Conservation (phyloP, 2,797 vertebrate species). For the Mycteria americana region DNA sequence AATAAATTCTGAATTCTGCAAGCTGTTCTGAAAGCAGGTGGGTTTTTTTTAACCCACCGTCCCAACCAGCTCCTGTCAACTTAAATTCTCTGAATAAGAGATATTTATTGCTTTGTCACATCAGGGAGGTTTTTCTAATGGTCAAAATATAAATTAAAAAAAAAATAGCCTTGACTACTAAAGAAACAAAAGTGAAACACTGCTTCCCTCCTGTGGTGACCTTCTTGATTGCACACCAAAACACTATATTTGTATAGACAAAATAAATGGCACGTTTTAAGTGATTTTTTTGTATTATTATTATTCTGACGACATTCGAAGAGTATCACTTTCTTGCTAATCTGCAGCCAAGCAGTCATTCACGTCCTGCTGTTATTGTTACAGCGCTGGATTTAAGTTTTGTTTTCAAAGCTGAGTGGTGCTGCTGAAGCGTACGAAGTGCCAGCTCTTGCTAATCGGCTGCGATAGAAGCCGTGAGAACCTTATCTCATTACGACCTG, state of each 20-base stretch:
- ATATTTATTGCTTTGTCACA: not conserved
- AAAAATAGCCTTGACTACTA: not conserved
- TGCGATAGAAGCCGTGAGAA: not conserved
- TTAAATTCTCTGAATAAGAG: not conserved
- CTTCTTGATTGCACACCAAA: not conserved
- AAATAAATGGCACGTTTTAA: not conserved
- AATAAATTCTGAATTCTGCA: not conserved
- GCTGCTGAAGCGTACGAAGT: not conserved
- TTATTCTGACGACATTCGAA: not conserved
- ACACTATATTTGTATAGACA: no score
- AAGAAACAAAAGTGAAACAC: conserved; percentile 13
- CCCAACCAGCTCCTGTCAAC: not conserved
- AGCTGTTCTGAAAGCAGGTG: not conserved
- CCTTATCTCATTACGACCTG: not conserved
- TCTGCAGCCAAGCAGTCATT: not conserved
- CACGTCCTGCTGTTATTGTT: accelerated
- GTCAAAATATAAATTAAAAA: not conserved
- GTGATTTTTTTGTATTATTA: not conserved
- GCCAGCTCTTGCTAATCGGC: not conserved
- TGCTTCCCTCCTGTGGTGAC: conserved; percentile 68
- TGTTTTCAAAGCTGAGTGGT: not conserved
- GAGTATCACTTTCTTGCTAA: not conserved
- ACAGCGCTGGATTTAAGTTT: not conserved
- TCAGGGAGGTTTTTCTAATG: not conserved
- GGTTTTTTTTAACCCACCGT: not conserved